Conservation (phyloP, 2,888 invertebrate species). For the Drosophila mulleri region DNA sequence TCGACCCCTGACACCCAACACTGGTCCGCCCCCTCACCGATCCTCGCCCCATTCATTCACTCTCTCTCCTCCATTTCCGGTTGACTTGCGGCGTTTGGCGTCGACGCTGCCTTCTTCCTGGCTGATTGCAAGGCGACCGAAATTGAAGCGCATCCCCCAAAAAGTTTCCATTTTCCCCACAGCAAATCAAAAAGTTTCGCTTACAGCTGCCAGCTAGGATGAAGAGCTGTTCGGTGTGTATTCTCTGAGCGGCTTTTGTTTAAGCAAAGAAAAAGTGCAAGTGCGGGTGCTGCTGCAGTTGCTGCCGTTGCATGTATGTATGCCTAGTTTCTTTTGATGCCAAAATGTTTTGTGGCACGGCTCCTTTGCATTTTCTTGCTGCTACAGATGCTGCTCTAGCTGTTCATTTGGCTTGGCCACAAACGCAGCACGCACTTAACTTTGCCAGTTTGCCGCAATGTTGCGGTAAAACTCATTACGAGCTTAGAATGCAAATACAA, state of each 20-base stretch:
- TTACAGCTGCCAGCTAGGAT: slow-evolving; percentile 29
- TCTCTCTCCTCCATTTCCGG: slow-evolving; percentile 55
- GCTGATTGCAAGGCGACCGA: slow-evolving; percentile 76
- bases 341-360: slow-evolving; percentile 64
- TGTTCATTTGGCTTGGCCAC: slow-evolving; percentile 75
- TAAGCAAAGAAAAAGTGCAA: slow-evolving; percentile 67
- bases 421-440: slow-evolving; percentile 81
- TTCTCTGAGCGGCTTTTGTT: slow-evolving; percentile 61
- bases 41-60: neutral
- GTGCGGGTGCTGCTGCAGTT: slow-evolving; percentile 47
- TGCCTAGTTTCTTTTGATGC: slow-evolving; percentile 60
- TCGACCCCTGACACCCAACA: slow-evolving; percentile 5
- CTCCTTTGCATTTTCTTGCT: slow-evolving; percentile 55
- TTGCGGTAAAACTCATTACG: slow-evolving; percentile 80
- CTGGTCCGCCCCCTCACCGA: too few relatives aligned
- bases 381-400: slow-evolving; percentile 34
- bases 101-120: slow-evolving; percentile 40
- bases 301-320: slow-evolving; percentile 18
- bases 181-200: slow-evolving; percentile 77
- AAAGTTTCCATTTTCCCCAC: slow-evolving; percentile 49
- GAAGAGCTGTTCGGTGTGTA: neutral
- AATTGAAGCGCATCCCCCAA: slow-evolving; percentile 74
- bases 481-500: slow-evolving; percentile 78
- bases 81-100: slow-evolving; percentile 76
- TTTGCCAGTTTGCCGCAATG: slow-evolving; percentile 75